Base-by-base conservation (phyloP, 2,888 invertebrate genomes). In the Galerucella pusilla region DNA sequence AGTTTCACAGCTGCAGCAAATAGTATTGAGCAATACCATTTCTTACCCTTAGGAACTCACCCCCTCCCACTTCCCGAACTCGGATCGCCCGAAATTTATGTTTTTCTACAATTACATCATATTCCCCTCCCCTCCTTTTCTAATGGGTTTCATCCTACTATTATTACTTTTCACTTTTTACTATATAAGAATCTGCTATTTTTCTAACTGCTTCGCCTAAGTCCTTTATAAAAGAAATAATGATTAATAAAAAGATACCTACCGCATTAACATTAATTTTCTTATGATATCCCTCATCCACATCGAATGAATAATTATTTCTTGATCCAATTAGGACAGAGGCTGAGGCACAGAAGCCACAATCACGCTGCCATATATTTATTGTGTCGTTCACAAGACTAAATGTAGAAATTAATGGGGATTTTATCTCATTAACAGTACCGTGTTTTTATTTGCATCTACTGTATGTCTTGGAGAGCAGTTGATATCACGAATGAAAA, bases 391-490 rank as follows among this genome's bases (percentile, higher is more conserved):
- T 81, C 77, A 77, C 78, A 80, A 83, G 82, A 84, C 82, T 84
- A 84, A 85, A 84, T 84, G 84, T 81, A 83, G 82, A 85, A 84
- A 84, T 84, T 84, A 84, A 85, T 85, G 84, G 84, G 83, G 82
- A 83, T 85, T 83, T 84, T 84, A 85, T 85, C 85, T 85, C 85
- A 84, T 85, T 85, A 85, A 83, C 83, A 82, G 80, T 78, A 77
- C 76, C 81, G 68, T 81, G 81, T 78, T 83, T 83, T 82, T 82
- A 80, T 82, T 81, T 81, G 78, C 75, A 76, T 77, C 72, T 75
- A 35, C 46, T 65, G 16, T 75, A 75, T 75, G 63, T 64, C 68
- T 73, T 57, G 59, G 49, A 75, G 68, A 75, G 68, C 61, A 61
- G 68, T 65, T 75, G 72, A 68, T 65, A 69, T 69, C 68, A 72